phyloP scores from a whole-genome alignment of 2,797 vertebrate genomes.

The Coilia nasus region DNA sequence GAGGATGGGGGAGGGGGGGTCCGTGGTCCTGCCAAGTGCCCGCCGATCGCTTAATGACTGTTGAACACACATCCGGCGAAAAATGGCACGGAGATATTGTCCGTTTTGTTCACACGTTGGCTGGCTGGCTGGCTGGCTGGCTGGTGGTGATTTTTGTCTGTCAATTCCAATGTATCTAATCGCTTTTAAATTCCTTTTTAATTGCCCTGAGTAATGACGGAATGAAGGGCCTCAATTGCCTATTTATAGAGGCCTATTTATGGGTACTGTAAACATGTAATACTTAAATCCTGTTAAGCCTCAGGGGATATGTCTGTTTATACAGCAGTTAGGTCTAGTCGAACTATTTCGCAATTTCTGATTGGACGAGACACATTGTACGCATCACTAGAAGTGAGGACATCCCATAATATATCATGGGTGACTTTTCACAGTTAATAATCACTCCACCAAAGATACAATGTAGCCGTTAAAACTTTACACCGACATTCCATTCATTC shows the following conservation, averaged over 20 bases:
- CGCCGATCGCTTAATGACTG: conserved; percentile 5
- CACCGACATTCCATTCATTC: too few species aligned
- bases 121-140: too few species aligned
- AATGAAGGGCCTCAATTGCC: conserved; percentile 7
- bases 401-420: too few species aligned
- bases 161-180: conserved; percentile 11
- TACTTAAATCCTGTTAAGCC: conserved; percentile 20
- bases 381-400: too few species aligned
- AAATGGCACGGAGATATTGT: conserved; percentile 16
- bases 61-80: background rate
- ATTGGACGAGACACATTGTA: too few species aligned
- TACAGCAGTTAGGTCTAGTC: background rate
- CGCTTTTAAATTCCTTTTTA: conserved; percentile 24
- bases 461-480: too few species aligned
- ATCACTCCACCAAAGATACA: too few species aligned
- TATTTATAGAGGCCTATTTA: conserved; percentile 23
- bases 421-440: too few species aligned
- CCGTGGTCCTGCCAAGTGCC: background rate
- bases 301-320: background rate
- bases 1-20: background rate
- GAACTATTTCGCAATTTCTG: too few species aligned
- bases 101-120: background rate
- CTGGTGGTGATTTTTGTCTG: background rate
- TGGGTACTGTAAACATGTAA: conserved; percentile 3
- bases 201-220: conserved; percentile 15